Evolutionary conservation across 2,113 vertebrate species (phyloP).

Genomic region (Nipponia nippon): DNA sequence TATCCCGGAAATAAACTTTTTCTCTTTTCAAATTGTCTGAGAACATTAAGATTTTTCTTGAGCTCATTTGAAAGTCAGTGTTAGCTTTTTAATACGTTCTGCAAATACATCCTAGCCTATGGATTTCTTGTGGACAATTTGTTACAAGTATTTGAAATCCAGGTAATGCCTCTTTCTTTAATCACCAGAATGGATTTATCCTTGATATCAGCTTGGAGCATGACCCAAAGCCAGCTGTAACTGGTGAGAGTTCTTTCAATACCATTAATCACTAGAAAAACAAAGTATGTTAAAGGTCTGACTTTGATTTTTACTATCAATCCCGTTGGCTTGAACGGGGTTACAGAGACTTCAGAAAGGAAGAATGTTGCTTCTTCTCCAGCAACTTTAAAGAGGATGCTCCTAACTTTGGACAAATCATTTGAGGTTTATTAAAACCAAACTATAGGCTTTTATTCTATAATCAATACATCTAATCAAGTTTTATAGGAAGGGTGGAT

Average conservation of each 20-base stretch:
- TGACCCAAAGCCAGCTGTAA: not conserved
- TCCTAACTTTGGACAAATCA: not conserved
- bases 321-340: not conserved
- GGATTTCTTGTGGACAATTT: not conserved
- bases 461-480: slow-evolving; percentile 43
- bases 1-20: not conserved
- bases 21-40: not conserved
- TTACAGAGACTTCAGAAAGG: not conserved
- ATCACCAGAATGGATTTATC: not conserved
- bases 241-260: not conserved
- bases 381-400: not conserved
- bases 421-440: slow-evolving; percentile 43
- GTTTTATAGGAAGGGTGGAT: slow-evolving; percentile 26
- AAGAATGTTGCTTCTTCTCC: not conserved
- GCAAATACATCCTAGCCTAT: not conserved
- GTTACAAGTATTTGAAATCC: not conserved
- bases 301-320: not conserved
- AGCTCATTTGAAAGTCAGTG: not conserved
- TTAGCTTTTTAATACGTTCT: not conserved
- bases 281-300: not conserved
- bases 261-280: not conserved
- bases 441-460: slow-evolving; percentile 30
- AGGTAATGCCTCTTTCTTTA: not conserved
- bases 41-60: not conserved
- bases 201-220: not conserved